These are phyloP conservation scores for Tholera decimalis DNA, from an alignment of 2,888 invertebrate genomes.

Conservation along the genomic window DNA sequence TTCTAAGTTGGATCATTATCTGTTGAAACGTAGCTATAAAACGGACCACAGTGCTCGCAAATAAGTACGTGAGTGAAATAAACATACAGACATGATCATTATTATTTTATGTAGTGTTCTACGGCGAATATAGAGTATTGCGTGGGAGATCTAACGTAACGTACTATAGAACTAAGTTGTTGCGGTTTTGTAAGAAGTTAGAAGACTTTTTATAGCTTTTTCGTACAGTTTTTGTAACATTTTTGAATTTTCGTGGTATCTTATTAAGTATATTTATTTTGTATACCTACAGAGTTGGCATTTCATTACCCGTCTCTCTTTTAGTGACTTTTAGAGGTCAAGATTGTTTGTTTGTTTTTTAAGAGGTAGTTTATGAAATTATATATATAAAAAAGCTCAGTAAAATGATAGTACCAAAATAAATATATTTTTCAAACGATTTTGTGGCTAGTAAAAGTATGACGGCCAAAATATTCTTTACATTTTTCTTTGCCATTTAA, in stretches of 20 bases:
- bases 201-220: background rate
- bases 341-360: background rate
- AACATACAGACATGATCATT: conserved; percentile 50
- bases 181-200: conserved; percentile 14
- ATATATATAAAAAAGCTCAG: no score
- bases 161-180: conserved; percentile 15
- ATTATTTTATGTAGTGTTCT: conserved; percentile 59
- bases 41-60: conserved; percentile 64
- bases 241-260: background rate
- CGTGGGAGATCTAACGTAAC: conserved; percentile 41
- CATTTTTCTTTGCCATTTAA: no score
- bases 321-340: no score
- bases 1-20: conserved; percentile 62
- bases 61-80: conserved; percentile 63
- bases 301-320: no score
- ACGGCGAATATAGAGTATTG: conserved; percentile 52
- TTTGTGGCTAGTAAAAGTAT: no score
- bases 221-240: background rate
- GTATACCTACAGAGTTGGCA: background rate
- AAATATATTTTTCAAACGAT: no score
- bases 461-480: no score
- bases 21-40: conserved; percentile 65
- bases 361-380: background rate
- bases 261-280: background rate
- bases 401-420: no score